A percentile compares a stretch with the other conserved stretches of the same genome.
Evolutionary conservation across 2,888 invertebrate species (phyloP).

Genomic region (Saturnia japonica): DNA sequence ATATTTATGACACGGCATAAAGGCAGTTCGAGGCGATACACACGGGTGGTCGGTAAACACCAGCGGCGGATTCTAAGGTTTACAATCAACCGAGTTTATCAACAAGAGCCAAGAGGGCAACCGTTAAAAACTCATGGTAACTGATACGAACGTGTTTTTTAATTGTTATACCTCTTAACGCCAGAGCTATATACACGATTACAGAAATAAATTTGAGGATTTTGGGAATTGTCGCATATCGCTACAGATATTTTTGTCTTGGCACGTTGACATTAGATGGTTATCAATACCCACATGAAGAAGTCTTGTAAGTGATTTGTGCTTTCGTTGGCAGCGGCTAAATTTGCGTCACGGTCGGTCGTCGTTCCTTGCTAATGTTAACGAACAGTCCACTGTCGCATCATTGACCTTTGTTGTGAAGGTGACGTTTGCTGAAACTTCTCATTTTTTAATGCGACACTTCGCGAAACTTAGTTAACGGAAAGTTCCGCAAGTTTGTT

Average conservation of each 20-base stretch:
- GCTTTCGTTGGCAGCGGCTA: slow-evolving; percentile 50
- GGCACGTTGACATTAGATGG: slow-evolving; percentile 46
- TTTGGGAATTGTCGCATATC: slow-evolving; percentile 41
- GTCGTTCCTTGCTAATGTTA: slow-evolving; percentile 60
- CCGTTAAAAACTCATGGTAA: slow-evolving; percentile 57
- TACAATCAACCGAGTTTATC: slow-evolving; percentile 64
- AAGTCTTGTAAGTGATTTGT: slow-evolving; percentile 41
- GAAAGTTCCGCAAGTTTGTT: slow-evolving; percentile 11
- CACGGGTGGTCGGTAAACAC: slow-evolving; percentile 66
- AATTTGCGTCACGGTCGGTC: slow-evolving; percentile 65
- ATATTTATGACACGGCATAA: slow-evolving; percentile 68
- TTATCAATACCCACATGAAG: slow-evolving; percentile 40
- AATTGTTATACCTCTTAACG: slow-evolving; percentile 33
- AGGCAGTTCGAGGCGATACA: slow-evolving; percentile 36
- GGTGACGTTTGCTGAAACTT: neutral
- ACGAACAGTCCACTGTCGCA: slow-evolving; percentile 51
- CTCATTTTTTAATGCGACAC: slow-evolving; percentile 3
- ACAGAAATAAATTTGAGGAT: slow-evolving; percentile 26
- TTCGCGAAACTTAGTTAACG: neutral
- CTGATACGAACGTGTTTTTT: slow-evolving; percentile 50
- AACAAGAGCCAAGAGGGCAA: slow-evolving; percentile 46
- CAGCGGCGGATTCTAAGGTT: slow-evolving; percentile 41
- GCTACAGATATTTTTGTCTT: slow-evolving; percentile 51
- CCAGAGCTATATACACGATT: slow-evolving; percentile 30
- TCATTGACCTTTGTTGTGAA: slow-evolving; percentile 45